Percentiles rank a stretch among this genome's conserved stretches.
Evolutionary conservation across 1,140 invertebrate genomes (phyloP).

Genomic region (Drosophila mayri): DNA sequence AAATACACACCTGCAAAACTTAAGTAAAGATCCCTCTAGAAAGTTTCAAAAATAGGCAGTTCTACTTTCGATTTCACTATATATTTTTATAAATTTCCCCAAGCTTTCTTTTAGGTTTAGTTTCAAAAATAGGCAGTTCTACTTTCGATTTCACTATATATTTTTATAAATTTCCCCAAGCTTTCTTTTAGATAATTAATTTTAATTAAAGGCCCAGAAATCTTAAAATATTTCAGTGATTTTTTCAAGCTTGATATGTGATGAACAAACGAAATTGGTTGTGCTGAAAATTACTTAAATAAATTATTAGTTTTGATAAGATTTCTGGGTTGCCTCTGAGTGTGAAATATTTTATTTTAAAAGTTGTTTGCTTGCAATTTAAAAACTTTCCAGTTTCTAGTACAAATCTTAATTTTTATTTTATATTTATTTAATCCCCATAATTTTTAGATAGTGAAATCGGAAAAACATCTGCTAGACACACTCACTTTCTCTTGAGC

Average conservation of each 20-base stretch:
- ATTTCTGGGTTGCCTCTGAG: neutral
- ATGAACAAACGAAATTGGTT: slow-evolving; percentile 11
- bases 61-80: slow-evolving; percentile 6
- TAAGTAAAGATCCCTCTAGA: slow-evolving; percentile 2
- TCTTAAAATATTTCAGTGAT: neutral
- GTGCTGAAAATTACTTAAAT: slow-evolving; percentile 2
- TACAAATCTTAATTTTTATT: neutral
- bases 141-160: slow-evolving; percentile 5
- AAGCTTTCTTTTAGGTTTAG: neutral
- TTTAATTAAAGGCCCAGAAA: neutral
- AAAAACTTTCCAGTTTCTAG: neutral
- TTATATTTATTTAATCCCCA: too few species aligned
- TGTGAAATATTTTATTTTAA: neutral
- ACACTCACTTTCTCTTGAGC: slow-evolving; percentile 13
- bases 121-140: slow-evolving; percentile 10
- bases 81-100: neutral
- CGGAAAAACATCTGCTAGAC: neutral
- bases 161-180: neutral
- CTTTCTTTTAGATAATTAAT: neutral
- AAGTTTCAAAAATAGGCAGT: slow-evolving; percentile 14
- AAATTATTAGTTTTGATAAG: neutral
- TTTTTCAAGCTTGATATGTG: slow-evolving; percentile 15
- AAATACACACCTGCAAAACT: slow-evolving; percentile 16
- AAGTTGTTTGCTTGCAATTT: neutral
- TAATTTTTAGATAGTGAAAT: neutral